These are phyloP conservation scores for Oreotragus oreotragus DNA, from an alignment of 2,113 vertebrate genomes.

Conservation along the genomic window DNA sequence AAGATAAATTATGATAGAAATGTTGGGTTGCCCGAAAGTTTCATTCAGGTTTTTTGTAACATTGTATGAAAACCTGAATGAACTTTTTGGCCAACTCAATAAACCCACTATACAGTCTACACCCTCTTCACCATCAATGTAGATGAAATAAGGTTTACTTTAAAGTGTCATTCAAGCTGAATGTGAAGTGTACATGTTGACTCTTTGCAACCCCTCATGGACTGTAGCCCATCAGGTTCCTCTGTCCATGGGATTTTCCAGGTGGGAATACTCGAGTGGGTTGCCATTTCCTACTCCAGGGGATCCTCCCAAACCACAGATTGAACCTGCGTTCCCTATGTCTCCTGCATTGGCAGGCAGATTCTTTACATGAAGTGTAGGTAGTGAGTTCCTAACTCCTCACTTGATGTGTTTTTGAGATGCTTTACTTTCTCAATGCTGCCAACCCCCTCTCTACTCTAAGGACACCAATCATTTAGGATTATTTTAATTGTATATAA, in stretches of 20 bases:
- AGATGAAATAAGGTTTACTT: background rate
- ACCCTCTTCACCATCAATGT: background rate
- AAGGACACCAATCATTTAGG: background rate
- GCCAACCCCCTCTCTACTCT: background rate
- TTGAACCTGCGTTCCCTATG: rapidly evolving
- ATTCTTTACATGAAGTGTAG: background rate
- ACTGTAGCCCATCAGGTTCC: background rate
- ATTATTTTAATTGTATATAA: background rate
- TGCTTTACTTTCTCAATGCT: background rate
- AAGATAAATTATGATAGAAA: background rate
- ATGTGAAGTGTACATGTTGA: background rate
- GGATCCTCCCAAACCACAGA: background rate
- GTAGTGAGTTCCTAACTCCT: background rate
- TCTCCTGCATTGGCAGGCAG: background rate
- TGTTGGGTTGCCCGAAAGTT: background rate
- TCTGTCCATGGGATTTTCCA: background rate
- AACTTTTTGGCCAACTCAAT: background rate
- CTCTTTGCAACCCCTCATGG: background rate
- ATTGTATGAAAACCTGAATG: background rate
- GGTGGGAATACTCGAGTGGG: background rate
- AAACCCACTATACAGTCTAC: background rate
- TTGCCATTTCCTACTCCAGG: background rate
- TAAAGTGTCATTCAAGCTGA: background rate
- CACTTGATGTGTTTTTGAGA: background rate
- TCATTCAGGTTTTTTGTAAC: background rate